phyloP scores from a whole-genome alignment of 2,113 vertebrate species.

The Megaptera novaeangliae region DNA sequence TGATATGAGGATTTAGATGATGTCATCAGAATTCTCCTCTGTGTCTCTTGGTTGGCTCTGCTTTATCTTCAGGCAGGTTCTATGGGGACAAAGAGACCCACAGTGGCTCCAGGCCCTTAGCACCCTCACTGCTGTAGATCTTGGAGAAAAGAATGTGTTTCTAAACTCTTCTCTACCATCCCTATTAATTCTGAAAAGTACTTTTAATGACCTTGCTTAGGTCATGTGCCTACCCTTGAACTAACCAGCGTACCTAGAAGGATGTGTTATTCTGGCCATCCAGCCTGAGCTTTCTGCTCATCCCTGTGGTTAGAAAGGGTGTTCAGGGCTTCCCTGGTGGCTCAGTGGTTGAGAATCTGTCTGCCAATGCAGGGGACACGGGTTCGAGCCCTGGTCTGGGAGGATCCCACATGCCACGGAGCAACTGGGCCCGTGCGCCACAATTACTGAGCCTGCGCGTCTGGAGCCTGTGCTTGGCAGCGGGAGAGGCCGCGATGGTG shows the following conservation, averaged over 20 bases:
- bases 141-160: not conserved
- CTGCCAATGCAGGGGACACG: too few species aligned
- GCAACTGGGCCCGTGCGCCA: too few species aligned
- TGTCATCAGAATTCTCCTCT: not conserved
- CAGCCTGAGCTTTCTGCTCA: not conserved
- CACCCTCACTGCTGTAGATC: not conserved
- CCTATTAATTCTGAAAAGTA: not conserved
- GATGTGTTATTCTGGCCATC: not conserved
- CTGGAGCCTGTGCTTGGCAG: too few species aligned
- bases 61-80: not conserved
- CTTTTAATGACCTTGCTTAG: not conserved
- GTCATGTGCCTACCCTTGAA: not conserved
- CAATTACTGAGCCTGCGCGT: too few species aligned
- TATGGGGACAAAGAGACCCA: not conserved
- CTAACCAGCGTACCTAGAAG: not conserved
- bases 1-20: not conserved
- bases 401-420: too few species aligned
- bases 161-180: not conserved
- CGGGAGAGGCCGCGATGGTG: too few species aligned
- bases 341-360: too few species aligned
- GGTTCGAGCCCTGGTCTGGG: too few species aligned
- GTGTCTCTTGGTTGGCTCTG: not conserved
- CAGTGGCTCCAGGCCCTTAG: not conserved
- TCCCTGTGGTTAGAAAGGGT: not conserved
- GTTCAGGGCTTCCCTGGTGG: too few species aligned